Percentiles rank a stretch among this genome's conserved stretches.
Evolutionary conservation across 2,797 vertebrate genomes (phyloP).

Genomic region (Menidia menidia): DNA sequence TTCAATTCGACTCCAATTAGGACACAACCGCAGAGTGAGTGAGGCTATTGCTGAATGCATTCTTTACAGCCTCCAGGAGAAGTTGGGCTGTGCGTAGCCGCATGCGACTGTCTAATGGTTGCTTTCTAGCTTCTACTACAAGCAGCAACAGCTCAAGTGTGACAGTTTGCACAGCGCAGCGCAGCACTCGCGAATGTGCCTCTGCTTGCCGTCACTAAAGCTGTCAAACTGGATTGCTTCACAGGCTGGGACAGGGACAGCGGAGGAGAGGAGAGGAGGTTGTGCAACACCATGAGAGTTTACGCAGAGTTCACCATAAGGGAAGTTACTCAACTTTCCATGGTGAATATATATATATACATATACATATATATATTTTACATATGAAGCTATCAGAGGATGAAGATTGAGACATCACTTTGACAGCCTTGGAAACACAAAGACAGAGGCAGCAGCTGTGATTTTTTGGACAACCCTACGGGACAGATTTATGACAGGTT

Average conservation of each 20-base stretch:
- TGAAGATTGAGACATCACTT: constrained; percentile 7
- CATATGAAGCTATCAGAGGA: constrained; percentile 19
- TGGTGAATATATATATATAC: background rate
- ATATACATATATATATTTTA: too few relatives aligned
- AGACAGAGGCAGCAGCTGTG: constrained; percentile 40
- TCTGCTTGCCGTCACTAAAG: constrained; percentile 67
- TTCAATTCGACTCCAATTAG: constrained; percentile 69
- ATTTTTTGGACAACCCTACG: constrained; percentile 31
- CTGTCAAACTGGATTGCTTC: constrained; percentile 75
- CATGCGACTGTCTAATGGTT: constrained; percentile 5
- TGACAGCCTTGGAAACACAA: background rate
- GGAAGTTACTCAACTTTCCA: constrained; percentile 40
- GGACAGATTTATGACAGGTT: constrained; percentile 61
- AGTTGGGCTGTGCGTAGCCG: constrained; percentile 22
- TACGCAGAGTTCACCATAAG: constrained; percentile 38
- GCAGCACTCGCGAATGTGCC: constrained; percentile 54
- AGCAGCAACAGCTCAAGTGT: constrained; percentile 16
- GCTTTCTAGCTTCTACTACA: constrained; percentile 1
- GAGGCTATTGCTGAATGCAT: constrained; percentile 24
- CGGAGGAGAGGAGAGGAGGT: constrained; percentile 10
- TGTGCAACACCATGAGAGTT: constrained; percentile 46
- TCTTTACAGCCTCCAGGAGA: constrained; percentile 14
- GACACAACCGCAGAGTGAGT: constrained; percentile 39
- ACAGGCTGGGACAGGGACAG: constrained; percentile 55
- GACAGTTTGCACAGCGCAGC: constrained; percentile 43